Percentiles rank a stretch among this genome's conserved stretches.
Evolutionary conservation across 2,113 vertebrate species (phyloP).

Genomic region (Sander lucioperca): DNA sequence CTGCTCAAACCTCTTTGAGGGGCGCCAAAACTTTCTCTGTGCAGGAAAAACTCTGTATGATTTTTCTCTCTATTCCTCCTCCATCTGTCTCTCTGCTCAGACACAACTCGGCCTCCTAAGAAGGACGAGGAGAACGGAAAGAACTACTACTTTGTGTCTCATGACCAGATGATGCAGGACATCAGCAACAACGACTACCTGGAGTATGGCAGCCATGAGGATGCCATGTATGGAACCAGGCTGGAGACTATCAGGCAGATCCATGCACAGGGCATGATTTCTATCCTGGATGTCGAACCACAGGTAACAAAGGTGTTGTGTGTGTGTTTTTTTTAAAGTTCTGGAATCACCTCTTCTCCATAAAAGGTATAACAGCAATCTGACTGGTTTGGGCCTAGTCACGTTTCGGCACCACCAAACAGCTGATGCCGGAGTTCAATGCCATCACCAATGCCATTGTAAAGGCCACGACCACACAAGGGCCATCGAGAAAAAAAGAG

Average conservation of each 20-base stretch:
- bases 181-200: conserved; percentile 99
- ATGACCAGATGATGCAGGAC: conserved; percentile 99
- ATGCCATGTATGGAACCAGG: conserved; percentile 99
- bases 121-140: conserved; percentile 99
- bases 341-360: no score
- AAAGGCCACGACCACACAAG: no score
- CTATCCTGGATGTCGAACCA: conserved; percentile 98
- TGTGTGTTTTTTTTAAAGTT: no score
- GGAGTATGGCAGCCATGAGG: conserved; percentile 99
- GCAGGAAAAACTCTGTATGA: no score
- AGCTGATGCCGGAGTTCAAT: neutral
- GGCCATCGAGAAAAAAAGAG: no score
- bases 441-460: neutral
- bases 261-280: conserved; percentile 94
- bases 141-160: conserved; percentile 99
- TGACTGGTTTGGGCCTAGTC: no score
- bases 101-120: conserved; percentile 98
- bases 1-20: no score
- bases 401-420: neutral
- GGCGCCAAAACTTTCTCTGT: no score
- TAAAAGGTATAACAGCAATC: no score
- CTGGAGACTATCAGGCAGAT: conserved; percentile 99
- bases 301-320: conserved; percentile 85
- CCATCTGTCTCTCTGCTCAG: conserved; percentile 74
- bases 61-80: no score